Evolutionary conservation across 37 sponge, comb jelly and placozoan species (phyloP).

Genomic region (Halichondria panicea): DNA sequence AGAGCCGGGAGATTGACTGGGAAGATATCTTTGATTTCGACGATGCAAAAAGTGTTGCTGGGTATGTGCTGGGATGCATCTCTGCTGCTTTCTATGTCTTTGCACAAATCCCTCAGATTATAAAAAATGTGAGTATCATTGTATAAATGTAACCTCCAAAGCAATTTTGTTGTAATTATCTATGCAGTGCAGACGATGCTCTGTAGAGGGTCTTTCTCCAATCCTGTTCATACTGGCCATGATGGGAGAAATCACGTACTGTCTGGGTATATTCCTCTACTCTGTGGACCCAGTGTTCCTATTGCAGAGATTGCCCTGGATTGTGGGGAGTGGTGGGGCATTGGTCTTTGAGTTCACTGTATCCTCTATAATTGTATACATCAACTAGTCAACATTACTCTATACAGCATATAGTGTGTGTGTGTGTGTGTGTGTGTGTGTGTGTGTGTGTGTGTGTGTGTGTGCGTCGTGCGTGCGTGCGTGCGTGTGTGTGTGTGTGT

Average conservation of each 20-base stretch:
- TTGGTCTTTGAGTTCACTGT: slow-evolving; percentile 60
- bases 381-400: no score
- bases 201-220: slow-evolving; percentile 63
- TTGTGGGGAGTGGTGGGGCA: slow-evolving; percentile 64
- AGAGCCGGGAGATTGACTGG: no score
- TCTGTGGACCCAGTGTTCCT: slow-evolving; percentile 43
- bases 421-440: background rate
- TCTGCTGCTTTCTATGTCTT: slow-evolving; percentile 55
- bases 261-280: slow-evolving; percentile 58
- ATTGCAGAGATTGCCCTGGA: slow-evolving; percentile 62
- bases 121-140: slow-evolving; percentile 56
- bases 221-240: slow-evolving; percentile 59
- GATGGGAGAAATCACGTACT: slow-evolving; percentile 67
- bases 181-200: slow-evolving; percentile 45
- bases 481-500: no score
- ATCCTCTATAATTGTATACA: slow-evolving; percentile 10
- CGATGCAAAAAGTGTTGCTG: slow-evolving; percentile 14
- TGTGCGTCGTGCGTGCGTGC: no score
- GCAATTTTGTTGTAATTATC: background rate
- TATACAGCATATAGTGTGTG: no score
- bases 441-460: no score
- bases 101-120: slow-evolving; percentile 51
- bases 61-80: slow-evolving; percentile 61
- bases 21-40: background rate
- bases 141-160: background rate